Evolutionary conservation across 2,888 invertebrate genomes (phyloP).

Genomic region (Leptura quadrifasciata): DNA sequence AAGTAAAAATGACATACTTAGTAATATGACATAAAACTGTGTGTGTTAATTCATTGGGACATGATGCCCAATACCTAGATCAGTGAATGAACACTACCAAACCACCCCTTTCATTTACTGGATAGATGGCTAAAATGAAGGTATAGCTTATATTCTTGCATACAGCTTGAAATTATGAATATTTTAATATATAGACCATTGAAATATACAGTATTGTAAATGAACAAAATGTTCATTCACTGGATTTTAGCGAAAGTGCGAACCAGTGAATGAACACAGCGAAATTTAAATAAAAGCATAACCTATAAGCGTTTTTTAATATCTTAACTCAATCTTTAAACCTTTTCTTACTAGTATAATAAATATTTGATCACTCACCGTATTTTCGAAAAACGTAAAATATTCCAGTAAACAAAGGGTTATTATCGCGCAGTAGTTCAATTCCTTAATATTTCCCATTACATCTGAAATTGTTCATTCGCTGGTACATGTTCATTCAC

Average conservation of each 20-base stretch:
- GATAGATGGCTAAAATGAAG: background rate
- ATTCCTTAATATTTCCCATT: too few species aligned
- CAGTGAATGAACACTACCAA: background rate
- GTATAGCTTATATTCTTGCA: background rate
- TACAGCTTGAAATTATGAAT: background rate
- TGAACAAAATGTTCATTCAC: background rate
- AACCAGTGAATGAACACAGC: background rate
- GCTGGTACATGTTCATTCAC: too few species aligned
- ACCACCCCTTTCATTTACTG: background rate
- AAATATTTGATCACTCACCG: too few species aligned
- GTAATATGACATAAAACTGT: background rate
- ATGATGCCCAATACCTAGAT: background rate
- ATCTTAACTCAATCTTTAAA: too few species aligned
- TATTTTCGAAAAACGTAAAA: too few species aligned
- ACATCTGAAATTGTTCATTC: too few species aligned
- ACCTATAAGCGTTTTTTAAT: too few species aligned
- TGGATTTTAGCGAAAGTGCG: background rate
- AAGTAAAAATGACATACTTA: too few species aligned
- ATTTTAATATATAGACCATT: background rate
- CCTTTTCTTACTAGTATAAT: too few species aligned
- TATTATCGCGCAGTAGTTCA: too few species aligned
- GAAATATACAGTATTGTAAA: background rate
- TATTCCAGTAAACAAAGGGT: too few species aligned
- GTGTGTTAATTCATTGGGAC: background rate
- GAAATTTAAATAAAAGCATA: too few species aligned